Base-by-base conservation (phyloP, 2,113 vertebrate genomes). In the Stigmatopora argus region DNA sequence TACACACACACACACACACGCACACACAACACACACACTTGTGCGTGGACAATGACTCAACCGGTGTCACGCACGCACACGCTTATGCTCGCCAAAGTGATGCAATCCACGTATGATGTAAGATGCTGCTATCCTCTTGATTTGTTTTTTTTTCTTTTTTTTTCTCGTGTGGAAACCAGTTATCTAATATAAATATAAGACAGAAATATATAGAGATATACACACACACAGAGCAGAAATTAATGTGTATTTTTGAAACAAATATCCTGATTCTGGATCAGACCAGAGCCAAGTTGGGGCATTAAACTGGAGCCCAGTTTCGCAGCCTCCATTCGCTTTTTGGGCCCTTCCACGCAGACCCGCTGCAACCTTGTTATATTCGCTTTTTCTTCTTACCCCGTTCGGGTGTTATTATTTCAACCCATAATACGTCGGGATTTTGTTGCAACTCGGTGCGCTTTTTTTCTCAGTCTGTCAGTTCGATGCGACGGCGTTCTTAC, bases 111-210 rank as follows among this genome's bases (percentile, higher is more conserved):
- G 80, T 86, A 85, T 90, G 88, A 85, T 89, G 83, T 88, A 88
- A 87, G 85, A 90, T 91, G 91, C 91, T 92, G 91, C 91, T 92
- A 91, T 91, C 89, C 87, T 90, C 84, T 92, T 88, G 89, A 85
- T 83, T 78, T 82, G n/a, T 31, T 26, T n/a, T 49, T 11, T 34
- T 49, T 86, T 83, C 75, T 80, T 18, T 63, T 17, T 31, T 63
- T 26, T 31, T 35, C 83, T 85, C 86, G 81, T 88, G 85, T 85
- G 79, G 79, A 90, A 85, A 86, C 76, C 85, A 79, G 88, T 90
- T 82, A 89, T 87, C 85, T 89, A 87, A 89, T 86, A 87, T 88
- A 90, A 86, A 79, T 65, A 64, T 59, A 46, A 62, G 18, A 75
- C 38, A 69, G 66, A 74, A 65, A 73, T 65, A 78, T 65, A 73